Percentiles rank a stretch among this genome's conserved stretches.
phyloP scores from a whole-genome alignment of 37 sponge, comb jelly and placozoan genomes.

The Ianthella basta region DNA sequence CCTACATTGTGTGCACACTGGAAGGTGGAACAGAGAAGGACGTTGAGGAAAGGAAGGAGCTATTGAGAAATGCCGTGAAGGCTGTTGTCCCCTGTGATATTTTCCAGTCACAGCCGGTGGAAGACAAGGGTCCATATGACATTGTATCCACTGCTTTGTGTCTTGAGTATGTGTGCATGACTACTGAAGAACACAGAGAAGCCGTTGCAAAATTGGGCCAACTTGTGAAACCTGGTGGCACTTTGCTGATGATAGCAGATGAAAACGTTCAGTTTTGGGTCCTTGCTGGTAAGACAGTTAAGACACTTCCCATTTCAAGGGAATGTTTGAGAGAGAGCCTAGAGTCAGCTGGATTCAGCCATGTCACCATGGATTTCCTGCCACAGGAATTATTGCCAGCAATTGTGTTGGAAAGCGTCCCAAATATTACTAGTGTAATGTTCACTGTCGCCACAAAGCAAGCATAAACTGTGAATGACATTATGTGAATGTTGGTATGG shows the following conservation, averaged over 20 bases:
- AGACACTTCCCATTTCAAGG: no score
- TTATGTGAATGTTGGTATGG: no score
- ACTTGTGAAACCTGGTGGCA: slow-evolving; percentile 39
- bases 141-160: slow-evolving; percentile 18
- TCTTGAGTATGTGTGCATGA: neutral
- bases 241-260: neutral
- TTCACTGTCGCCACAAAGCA: no score
- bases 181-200: slow-evolving; percentile 21
- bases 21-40: slow-evolving; percentile 27
- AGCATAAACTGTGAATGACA: no score
- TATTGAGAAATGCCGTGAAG: slow-evolving; percentile 28
- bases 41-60: slow-evolving; percentile 11
- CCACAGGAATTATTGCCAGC: no score
- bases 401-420: no score
- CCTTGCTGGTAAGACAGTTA: no score
- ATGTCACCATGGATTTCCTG: no score
- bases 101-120: slow-evolving; percentile 26
- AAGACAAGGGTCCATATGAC: slow-evolving; percentile 35
- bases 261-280: no score
- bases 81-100: slow-evolving; percentile 56
- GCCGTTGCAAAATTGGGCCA: neutral
- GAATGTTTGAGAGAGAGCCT: no score
- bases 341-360: no score
- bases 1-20: slow-evolving; percentile 38
- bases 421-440: no score